Conservation (phyloP, 2,797 vertebrate genomes). For the Acanthiza pusilla region DNA sequence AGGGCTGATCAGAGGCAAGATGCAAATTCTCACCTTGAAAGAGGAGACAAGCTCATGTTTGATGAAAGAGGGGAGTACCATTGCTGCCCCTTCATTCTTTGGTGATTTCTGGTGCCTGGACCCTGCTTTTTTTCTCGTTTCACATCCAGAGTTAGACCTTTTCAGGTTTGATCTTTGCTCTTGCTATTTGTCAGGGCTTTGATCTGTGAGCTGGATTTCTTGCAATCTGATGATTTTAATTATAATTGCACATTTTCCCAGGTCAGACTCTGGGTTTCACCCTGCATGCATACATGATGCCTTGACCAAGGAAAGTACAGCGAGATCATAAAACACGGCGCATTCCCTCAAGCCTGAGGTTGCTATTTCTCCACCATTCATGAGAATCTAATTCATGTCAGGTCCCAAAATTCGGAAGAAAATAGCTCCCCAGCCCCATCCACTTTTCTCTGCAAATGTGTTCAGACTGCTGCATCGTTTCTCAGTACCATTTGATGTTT, state of each 20-base stretch:
- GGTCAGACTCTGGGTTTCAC: neutral
- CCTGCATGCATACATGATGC: no score
- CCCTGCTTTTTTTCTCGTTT: neutral
- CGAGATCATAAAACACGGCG: neutral
- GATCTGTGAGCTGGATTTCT: neutral
- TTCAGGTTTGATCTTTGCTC: neutral
- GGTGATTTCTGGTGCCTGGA: neutral
- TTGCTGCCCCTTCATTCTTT: neutral
- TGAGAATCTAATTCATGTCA: neutral
- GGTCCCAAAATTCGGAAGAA: neutral
- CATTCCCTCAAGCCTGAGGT: neutral
- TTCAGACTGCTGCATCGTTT: neutral
- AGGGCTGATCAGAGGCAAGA: neutral
- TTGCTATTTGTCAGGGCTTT: neutral
- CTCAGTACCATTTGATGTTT: neutral
- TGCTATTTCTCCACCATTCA: neutral
- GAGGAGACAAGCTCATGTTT: neutral
- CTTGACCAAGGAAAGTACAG: neutral
- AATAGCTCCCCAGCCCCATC: neutral
- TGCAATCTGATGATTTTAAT: neutral
- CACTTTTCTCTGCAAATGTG: neutral
- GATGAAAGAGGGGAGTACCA: neutral
- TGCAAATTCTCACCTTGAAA: neutral
- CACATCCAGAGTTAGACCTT: neutral
- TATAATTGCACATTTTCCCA: neutral